Percentiles rank a stretch among this genome's conserved stretches.
Evolutionary conservation across 2,888 invertebrate genomes (phyloP).

Genomic region (Ferrisia virgata): DNA sequence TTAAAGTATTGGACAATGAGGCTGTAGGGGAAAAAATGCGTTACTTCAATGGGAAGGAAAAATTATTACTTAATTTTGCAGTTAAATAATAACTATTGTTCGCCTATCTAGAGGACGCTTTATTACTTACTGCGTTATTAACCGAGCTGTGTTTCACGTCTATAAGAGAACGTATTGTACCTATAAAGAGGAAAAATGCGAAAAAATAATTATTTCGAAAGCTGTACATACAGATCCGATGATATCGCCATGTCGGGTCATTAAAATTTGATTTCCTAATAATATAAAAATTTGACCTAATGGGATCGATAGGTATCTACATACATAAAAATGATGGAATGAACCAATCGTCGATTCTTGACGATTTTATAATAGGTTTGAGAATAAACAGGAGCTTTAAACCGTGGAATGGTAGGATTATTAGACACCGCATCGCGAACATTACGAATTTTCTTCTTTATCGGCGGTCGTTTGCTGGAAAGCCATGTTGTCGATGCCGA

Average conservation of each 20-base stretch:
- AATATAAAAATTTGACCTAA: too few species aligned
- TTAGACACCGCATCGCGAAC: not conserved
- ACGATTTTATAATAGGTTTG: not conserved
- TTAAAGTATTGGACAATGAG: not conserved
- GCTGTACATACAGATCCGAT: too few species aligned
- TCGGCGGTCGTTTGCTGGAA: slow-evolving; percentile 44
- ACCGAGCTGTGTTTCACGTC: not conserved
- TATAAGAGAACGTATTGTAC: not conserved
- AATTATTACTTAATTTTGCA: slow-evolving; percentile 14
- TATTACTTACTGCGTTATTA: not conserved
- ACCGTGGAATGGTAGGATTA: not conserved
- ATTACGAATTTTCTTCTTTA: slow-evolving; percentile 6
- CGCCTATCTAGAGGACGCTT: not conserved
- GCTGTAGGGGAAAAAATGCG: not conserved
- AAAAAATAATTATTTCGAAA: slow-evolving; percentile 18
- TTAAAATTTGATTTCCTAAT: too few species aligned
- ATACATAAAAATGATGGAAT: not conserved
- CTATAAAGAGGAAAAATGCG: not conserved
- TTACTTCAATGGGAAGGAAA: not conserved
- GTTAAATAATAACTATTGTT: slow-evolving; percentile 25
- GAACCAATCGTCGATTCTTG: not conserved
- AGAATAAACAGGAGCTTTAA: not conserved
- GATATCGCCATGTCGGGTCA: too few species aligned
- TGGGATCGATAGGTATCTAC: not conserved
- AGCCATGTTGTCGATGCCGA: slow-evolving; percentile 47